Evolutionary conservation across 2,888 invertebrate species (phyloP).

Genomic region (Deilephila elpenor): DNA sequence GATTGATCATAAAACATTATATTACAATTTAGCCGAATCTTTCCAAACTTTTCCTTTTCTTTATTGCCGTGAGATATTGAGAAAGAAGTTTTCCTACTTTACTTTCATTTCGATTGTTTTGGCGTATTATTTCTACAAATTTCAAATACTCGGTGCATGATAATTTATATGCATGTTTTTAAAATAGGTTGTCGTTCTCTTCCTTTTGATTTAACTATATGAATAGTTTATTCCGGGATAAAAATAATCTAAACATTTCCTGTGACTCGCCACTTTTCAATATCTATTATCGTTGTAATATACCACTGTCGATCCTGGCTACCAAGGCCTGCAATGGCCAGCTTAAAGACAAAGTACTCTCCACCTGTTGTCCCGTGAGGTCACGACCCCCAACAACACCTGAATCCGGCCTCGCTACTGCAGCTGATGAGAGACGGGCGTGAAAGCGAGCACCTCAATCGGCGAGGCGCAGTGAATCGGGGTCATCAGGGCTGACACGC

Average conservation of each 20-base stretch:
- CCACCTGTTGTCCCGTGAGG: not conserved
- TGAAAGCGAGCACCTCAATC: conserved; percentile 32
- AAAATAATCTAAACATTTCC: no score
- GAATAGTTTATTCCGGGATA: no score
- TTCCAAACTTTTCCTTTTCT: conserved; percentile 18
- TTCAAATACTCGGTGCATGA: no score
- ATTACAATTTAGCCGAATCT: conserved; percentile 24
- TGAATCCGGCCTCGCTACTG: conserved; percentile 16
- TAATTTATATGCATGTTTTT: no score
- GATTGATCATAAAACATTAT: conserved; percentile 26
- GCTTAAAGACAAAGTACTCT: no score
- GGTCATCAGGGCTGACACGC: conserved; percentile 27
- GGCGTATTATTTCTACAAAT: no score
- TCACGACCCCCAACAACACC: not conserved
- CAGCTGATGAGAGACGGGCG: conserved; percentile 29
- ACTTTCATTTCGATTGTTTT: not conserved
- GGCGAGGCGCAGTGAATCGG: conserved; percentile 27
- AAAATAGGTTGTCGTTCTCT: no score
- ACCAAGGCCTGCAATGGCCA: no score
- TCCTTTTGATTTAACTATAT: no score
- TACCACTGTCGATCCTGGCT: no score
- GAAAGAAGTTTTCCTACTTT: conserved; percentile 1
- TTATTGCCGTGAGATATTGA: conserved; percentile 14
- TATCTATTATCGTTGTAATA: no score
- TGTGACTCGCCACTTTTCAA: no score